Conservation (phyloP, 2,797 vertebrate genomes). For the Rallus crepitans region DNA sequence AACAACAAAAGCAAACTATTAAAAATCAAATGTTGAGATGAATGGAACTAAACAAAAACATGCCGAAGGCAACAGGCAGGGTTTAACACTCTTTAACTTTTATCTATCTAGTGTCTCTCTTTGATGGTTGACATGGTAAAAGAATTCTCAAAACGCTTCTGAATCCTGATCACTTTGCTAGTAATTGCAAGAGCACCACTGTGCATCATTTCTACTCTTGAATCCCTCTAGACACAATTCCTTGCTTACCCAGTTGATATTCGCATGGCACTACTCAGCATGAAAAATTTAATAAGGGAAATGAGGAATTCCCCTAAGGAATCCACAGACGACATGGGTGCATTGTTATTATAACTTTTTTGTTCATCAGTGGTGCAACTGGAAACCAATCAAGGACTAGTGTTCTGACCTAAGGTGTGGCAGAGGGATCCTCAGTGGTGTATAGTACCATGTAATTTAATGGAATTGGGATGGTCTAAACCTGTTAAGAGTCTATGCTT, state of each 20-base stretch:
- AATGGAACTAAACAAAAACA: conserved; percentile 70
- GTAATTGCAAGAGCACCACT: neutral
- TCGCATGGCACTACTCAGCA: neutral
- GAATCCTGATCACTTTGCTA: conserved; percentile 36
- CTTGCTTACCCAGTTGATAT: neutral
- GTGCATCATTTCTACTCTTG: neutral
- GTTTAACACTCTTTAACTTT: conserved; percentile 49
- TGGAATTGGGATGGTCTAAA: neutral
- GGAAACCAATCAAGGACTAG: neutral
- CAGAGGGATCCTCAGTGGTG: neutral
- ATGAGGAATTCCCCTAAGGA: neutral
- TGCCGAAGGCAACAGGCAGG: conserved; percentile 2
- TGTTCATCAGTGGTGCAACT: neutral
- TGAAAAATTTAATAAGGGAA: neutral
- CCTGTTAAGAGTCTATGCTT: neutral
- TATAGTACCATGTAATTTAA: neutral
- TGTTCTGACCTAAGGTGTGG: neutral
- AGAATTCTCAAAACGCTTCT: conserved; percentile 17
- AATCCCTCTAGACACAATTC: neutral
- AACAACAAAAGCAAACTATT: conserved; percentile 53
- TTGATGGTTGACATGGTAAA: conserved; percentile 55
- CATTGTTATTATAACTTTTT: neutral
- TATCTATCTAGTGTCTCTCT: conserved; percentile 44
- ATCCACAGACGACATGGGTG: neutral
- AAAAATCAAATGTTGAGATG: conserved; percentile 62